Percentiles rank a stretch among this genome's conserved stretches.
Conservation (phyloP, 1,140 invertebrate genomes). For the Drosophila prosaltans region DNA sequence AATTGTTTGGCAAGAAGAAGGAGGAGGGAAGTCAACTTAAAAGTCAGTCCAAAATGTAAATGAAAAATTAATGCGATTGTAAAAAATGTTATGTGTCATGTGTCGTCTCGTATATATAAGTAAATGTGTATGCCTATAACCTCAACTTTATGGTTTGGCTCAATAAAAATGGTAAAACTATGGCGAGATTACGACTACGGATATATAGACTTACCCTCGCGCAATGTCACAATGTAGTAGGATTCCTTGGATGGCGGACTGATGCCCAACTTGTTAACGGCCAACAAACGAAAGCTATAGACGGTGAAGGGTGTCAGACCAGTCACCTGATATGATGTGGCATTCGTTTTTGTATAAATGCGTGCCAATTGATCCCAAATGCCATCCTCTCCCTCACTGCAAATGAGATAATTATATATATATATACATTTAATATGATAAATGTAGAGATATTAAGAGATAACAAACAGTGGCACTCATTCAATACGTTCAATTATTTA, state of each 20-base stretch:
- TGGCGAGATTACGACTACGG: neutral
- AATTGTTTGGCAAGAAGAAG: constrained; percentile 34
- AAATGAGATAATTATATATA: constrained; percentile 65
- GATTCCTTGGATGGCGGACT: constrained; percentile 89
- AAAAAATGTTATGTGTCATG: constrained; percentile 76
- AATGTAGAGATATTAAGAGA: neutral
- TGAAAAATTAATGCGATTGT: constrained; percentile 80
- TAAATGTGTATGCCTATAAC: constrained; percentile 35
- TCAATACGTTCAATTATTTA: constrained; percentile 13
- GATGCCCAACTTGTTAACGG: constrained; percentile 88
- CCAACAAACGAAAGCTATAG: constrained; percentile 89
- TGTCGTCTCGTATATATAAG: constrained; percentile 32
- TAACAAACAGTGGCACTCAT: constrained; percentile 9
- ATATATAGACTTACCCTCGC: constrained; percentile 86
- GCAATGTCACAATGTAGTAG: constrained; percentile 90
- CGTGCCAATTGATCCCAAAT: constrained; percentile 87
- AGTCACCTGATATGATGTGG: constrained; percentile 87
- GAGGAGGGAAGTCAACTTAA: constrained; percentile 48
- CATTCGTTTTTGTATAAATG: constrained; percentile 87
- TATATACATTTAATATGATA: neutral
- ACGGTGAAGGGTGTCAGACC: constrained; percentile 89
- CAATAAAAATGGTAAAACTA: constrained; percentile 54
- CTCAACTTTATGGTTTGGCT: constrained; percentile 45
- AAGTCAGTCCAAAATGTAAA: constrained; percentile 63
- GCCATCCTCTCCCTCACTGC: constrained; percentile 87